Percentiles rank a stretch among this genome's conserved stretches.
These are phyloP conservation scores for Ptiloglossa arizonensis DNA, from an alignment of 1,140 invertebrate genomes.

Conservation along the genomic window DNA sequence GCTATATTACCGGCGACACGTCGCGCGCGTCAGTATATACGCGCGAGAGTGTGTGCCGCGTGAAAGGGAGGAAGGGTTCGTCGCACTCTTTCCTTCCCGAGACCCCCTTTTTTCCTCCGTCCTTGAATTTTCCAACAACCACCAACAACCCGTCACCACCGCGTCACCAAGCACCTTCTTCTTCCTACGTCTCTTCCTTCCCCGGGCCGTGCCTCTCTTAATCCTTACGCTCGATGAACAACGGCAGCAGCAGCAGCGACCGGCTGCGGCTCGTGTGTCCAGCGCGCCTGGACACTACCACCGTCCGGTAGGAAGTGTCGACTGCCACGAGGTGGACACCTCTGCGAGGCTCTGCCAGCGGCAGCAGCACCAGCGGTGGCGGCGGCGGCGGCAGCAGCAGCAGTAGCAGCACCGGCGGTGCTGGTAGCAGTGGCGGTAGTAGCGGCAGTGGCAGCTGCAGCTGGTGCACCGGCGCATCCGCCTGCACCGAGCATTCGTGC, in stretches of 20 bases:
- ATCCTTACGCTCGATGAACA: slow-evolving; percentile 26
- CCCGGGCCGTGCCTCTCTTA: slow-evolving; percentile 4
- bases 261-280: slow-evolving; percentile 53
- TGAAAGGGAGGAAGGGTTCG: slow-evolving; percentile 54
- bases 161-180: slow-evolving; percentile 41
- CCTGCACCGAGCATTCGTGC: slow-evolving; percentile 52
- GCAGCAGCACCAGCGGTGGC: slow-evolving; percentile 32
- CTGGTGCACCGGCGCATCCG: slow-evolving; percentile 64
- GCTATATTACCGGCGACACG: slow-evolving; percentile 56
- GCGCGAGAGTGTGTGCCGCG: slow-evolving; percentile 38
- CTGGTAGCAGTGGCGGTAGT: slow-evolving; percentile 48
- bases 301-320: slow-evolving; percentile 66
- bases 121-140: slow-evolving; percentile 22
- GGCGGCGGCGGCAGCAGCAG: slow-evolving; percentile 10
- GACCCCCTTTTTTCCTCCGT: slow-evolving; percentile 9
- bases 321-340: slow-evolving; percentile 65
- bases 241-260: slow-evolving; percentile 38
- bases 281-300: slow-evolving; percentile 64
- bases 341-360: slow-evolving; percentile 61
- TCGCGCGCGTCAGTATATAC: slow-evolving; percentile 13
- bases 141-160: slow-evolving; percentile 24
- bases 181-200: slow-evolving; percentile 28
- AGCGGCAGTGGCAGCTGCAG: slow-evolving; percentile 60
- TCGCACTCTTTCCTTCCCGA: slow-evolving; percentile 45
- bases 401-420: slow-evolving; percentile 36